Base-by-base conservation (phyloP, 2,888 invertebrate species). In the Pheosia gnoma region DNA sequence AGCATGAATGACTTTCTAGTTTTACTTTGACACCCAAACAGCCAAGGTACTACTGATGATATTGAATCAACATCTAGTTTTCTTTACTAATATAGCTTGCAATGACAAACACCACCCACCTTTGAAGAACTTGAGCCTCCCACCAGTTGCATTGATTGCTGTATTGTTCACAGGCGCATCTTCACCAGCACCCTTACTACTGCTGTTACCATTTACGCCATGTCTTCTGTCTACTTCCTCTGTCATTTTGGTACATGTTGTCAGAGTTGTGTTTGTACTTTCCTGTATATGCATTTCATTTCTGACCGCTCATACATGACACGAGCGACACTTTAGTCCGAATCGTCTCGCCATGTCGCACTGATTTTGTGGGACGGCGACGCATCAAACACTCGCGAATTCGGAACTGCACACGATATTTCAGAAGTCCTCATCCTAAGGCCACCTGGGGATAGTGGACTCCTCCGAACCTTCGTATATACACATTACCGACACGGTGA, bases 61-160 rank as follows among this genome's bases (percentile, higher is more conserved):
- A 60, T 53, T 51, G 59, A 63, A 58, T 58, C 54, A 58, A 60
- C 61, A 59, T 61, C 65, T 64, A 52, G 58, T 61, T 61, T 59
- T 72, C 54, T 45, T 47, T 38, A 45, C 45, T 60, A 60, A 55
- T 63, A 59, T 10, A 57, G 63, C 62, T 60, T 61, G 66, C 59
- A 67, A 68, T 71, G 64, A 61, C 45, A 71, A 66, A 70, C 58
- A 65, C 62, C 65, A 89, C 87, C 84, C 83, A 96, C 96, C 96
- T 95, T 96, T 97, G 87, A 96, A 97, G 91, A 97, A 97, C 87
- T 96, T 96, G 76, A 97, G 95, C 80, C 96, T 95, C 83, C 97
- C 97, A 78, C 96, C 96, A 85, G 95, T 94, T 70, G 93, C 83
- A 80, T 86, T 80, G 82, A 89, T 82, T 77, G 90, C 80, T 72